A percentile compares a stretch with the other conserved stretches of the same genome.
These are phyloP conservation scores for Zygothrica quintamaculata DNA, from an alignment of 2,888 invertebrate genomes.

Conservation along the genomic window DNA sequence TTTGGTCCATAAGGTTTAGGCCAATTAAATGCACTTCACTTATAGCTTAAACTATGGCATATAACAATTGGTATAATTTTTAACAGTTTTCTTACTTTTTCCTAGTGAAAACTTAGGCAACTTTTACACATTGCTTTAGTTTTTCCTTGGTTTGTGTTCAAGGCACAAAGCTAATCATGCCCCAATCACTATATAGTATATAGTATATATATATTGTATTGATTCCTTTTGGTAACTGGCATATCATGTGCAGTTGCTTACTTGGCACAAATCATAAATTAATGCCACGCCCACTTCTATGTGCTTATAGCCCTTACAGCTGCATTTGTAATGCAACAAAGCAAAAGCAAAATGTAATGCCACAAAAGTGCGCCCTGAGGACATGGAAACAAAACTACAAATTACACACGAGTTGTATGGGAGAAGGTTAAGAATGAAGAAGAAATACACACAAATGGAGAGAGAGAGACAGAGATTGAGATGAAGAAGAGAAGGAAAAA, in stretches of 20 bases:
- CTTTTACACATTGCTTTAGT: no score
- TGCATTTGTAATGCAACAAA: slow-evolving; percentile 18
- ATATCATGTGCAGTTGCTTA: slow-evolving; percentile 35
- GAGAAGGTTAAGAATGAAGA: slow-evolving; percentile 11
- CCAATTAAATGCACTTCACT: no score
- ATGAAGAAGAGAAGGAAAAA: neutral
- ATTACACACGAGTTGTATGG: slow-evolving; percentile 41
- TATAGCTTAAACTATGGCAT: no score
- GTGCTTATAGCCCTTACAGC: slow-evolving; percentile 19
- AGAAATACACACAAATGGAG: neutral
- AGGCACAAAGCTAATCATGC: no score
- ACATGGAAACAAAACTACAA: slow-evolving; percentile 43
- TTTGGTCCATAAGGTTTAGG: neutral
- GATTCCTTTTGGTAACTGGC: slow-evolving; percentile 11
- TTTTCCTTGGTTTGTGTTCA: no score
- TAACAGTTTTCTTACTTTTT: no score
- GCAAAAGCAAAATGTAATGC: slow-evolving; percentile 32
- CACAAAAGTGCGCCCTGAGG: slow-evolving; percentile 42
- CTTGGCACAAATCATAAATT: neutral
- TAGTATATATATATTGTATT: neutral
- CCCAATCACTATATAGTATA: neutral
- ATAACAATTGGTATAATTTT: no score
- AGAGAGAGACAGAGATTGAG: neutral
- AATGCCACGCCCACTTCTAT: slow-evolving; percentile 26
- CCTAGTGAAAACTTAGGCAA: no score